Conservation (phyloP, 1,140 invertebrate species). For the Drosophila bifasciata region DNA sequence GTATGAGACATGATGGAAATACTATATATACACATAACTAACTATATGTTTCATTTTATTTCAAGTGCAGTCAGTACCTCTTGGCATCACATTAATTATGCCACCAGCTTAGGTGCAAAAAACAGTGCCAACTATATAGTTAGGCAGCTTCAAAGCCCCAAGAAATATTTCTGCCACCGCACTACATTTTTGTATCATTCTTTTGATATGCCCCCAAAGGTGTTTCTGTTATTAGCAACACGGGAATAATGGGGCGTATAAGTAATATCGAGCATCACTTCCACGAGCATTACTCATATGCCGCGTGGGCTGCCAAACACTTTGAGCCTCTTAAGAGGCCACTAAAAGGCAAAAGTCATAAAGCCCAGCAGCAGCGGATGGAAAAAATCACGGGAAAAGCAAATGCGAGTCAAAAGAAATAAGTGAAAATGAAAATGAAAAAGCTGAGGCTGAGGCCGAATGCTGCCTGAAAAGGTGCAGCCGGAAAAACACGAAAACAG, state of each 20-base stretch:
- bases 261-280: slow-evolving; percentile 66
- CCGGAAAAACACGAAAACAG: too few relatives aligned
- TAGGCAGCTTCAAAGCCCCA: too few relatives aligned
- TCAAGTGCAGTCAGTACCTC: too few relatives aligned
- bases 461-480: slow-evolving; percentile 69
- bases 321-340: slow-evolving; percentile 70
- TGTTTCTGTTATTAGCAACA: slow-evolving; percentile 78
- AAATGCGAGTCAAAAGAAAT: slow-evolving; percentile 57
- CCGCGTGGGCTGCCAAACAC: slow-evolving; percentile 50
- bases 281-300: slow-evolving; percentile 72
- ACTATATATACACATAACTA: too few relatives aligned
- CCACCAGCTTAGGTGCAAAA: not conserved
- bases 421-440: slow-evolving; percentile 57
- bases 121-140: slow-evolving; percentile 6
- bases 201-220: slow-evolving; percentile 72
- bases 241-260: slow-evolving; percentile 75
- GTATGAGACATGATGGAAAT: too few relatives aligned
- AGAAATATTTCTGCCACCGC: too few relatives aligned
- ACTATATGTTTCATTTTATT: too few relatives aligned
- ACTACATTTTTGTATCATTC: slow-evolving; percentile 60
- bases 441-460: slow-evolving; percentile 33
- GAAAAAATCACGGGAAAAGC: slow-evolving; percentile 10
- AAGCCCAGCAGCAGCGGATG: slow-evolving; percentile 35
- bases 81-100: slow-evolving; percentile 29
- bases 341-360: slow-evolving; percentile 82